phyloP scores from a whole-genome alignment of 1,140 invertebrate genomes.

The Drosophila watanabei region DNA sequence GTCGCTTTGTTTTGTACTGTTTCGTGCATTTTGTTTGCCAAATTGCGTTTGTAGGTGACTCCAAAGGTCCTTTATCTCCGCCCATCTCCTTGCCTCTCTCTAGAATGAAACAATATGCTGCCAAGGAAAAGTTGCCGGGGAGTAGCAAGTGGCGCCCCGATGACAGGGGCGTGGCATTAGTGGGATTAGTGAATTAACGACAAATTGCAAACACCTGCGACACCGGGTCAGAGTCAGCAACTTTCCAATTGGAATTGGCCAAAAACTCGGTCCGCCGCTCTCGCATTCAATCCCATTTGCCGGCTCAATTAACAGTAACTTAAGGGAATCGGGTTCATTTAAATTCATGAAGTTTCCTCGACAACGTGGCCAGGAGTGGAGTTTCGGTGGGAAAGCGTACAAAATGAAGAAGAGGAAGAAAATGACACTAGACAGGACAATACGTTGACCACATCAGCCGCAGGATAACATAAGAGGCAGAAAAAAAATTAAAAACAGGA shows the following conservation, averaged over 20 bases:
- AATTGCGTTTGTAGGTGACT: slow-evolving; percentile 82
- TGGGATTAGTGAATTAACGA: slow-evolving; percentile 53
- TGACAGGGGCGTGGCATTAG: slow-evolving; percentile 55
- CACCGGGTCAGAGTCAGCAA: slow-evolving; percentile 30
- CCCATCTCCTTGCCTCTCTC: slow-evolving; percentile 39
- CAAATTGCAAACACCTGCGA: slow-evolving; percentile 46
- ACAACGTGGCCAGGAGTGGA: slow-evolving; percentile 40
- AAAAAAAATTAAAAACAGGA: not conserved
- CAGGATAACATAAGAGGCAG: slow-evolving; percentile 25
- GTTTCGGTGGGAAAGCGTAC: slow-evolving; percentile 2
- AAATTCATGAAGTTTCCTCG: slow-evolving; percentile 57
- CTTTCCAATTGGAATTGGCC: slow-evolving; percentile 30
- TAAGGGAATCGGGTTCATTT: slow-evolving; percentile 59
- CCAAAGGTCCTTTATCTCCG: slow-evolving; percentile 36
- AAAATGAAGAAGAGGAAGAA: slow-evolving; percentile 22
- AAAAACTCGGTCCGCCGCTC: slow-evolving; percentile 40
- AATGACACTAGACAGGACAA: slow-evolving; percentile 51
- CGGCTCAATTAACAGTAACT: slow-evolving; percentile 75
- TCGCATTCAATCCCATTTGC: slow-evolving; percentile 72
- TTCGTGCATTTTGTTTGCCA: slow-evolving; percentile 75
- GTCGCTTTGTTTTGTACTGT: slow-evolving; percentile 39
- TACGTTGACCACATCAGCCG: slow-evolving; percentile 51
- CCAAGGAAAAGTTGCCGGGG: slow-evolving; percentile 3
- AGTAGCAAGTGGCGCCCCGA: slow-evolving; percentile 27
- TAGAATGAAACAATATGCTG: slow-evolving; percentile 74